Evolutionary conservation across 2,113 vertebrate genomes (phyloP).

Genomic region (Platichthys flesus): DNA sequence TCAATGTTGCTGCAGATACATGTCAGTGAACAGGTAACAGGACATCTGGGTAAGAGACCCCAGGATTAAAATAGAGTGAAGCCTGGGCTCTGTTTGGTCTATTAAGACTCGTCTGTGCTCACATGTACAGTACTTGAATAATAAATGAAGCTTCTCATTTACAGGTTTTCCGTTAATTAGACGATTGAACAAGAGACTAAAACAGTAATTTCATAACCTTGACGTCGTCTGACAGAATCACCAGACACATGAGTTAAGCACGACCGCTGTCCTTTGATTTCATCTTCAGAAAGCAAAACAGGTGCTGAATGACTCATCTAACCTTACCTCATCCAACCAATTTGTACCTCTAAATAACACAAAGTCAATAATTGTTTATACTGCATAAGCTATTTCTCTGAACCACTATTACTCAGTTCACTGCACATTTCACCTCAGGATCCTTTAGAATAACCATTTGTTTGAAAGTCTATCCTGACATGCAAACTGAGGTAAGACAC

Average conservation of each 20-base stretch:
- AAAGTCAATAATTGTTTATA: neutral
- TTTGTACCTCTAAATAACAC: neutral
- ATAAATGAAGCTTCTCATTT: too few species aligned
- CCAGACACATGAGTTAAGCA: too few species aligned
- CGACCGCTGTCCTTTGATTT: too few species aligned
- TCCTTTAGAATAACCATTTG: neutral
- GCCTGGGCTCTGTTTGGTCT: neutral
- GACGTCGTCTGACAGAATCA: too few species aligned
- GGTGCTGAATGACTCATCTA: too few species aligned
- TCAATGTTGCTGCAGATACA: conserved; percentile 45
- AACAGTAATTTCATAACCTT: too few species aligned
- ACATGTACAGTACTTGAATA: too few species aligned
- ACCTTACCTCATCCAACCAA: too few species aligned
- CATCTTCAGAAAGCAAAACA: conserved; percentile 35
- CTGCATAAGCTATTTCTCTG: neutral
- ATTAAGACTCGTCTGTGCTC: too few species aligned
- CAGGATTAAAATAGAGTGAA: neutral
- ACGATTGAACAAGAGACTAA: too few species aligned
- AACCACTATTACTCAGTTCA: neutral
- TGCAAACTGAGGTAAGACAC: neutral
- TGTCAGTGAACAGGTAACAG: conserved; percentile 52
- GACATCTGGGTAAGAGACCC: neutral
- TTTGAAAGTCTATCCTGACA: neutral
- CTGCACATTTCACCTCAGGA: neutral
- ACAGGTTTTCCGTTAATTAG: too few species aligned